These are phyloP conservation scores for Ceratina japonica DNA, from an alignment of 1,140 invertebrate genomes.

Conservation along the genomic window DNA sequence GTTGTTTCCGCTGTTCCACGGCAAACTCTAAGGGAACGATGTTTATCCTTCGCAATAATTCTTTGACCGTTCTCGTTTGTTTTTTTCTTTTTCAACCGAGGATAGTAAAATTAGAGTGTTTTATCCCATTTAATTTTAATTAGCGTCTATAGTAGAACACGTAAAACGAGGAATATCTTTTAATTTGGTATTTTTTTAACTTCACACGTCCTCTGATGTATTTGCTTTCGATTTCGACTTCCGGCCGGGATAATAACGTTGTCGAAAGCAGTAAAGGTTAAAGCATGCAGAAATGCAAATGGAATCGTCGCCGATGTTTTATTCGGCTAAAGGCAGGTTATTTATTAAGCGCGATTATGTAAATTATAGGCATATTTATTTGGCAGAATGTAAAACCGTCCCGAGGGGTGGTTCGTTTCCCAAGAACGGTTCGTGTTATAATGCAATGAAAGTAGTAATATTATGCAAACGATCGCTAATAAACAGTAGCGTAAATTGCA, in stretches of 20 bases:
- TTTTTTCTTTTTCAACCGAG: not conserved
- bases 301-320: too few species aligned
- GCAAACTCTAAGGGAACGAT: not conserved
- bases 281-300: too few species aligned
- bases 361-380: not conserved
- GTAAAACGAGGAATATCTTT: too few species aligned
- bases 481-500: conserved; percentile 8
- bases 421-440: not conserved
- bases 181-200: too few species aligned
- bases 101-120: not conserved
- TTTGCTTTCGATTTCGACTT: too few species aligned
- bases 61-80: not conserved
- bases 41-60: not conserved
- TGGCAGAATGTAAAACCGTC: not conserved
- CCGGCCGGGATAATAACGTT: not conserved
- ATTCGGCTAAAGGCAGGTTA: not conserved
- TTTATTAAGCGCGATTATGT: not conserved
- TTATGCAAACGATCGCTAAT: conserved; percentile 13
- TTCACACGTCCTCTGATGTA: too few species aligned
- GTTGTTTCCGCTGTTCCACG: not conserved
- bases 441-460: not conserved
- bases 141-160: too few species aligned
- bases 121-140: not conserved
- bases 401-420: not conserved
- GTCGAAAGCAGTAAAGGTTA: too few species aligned